Base-by-base conservation (phyloP, 2,797 vertebrate genomes). In the Amniataba percoides region DNA sequence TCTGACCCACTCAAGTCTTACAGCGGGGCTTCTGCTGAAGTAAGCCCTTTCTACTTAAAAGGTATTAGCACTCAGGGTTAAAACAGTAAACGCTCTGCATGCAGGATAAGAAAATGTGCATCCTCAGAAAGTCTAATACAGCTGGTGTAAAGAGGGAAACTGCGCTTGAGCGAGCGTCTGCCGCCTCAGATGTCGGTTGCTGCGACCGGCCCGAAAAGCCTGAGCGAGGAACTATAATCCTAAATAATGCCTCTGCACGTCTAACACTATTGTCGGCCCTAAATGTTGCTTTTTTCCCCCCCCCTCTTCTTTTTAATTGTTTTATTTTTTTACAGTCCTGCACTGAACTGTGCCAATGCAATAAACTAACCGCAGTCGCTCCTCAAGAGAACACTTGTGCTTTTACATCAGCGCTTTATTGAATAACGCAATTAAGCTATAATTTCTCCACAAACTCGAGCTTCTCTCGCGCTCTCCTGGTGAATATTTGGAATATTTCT, bases 31-130 rank as follows among this genome's bases (percentile, higher is more conserved):
- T 87, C 77, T 89, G 93, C 93, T 94, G 87, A 93, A 93, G 89
- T 90, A 90, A 90, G 89, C 87, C 78, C 70, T 94, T 93, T 94
- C 81, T 87, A 86, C 91, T 93, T 88, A 90, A 87, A 89, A 88
- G 84, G 92, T 88, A 91, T 91, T 86, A 91, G 78, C 77, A 86
- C 84, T 88, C 74, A 76, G 80, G 83, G 89, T 93, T 93, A 91
- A 93, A 93, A 92, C 90, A 90, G 81, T 90, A 87, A 91, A 89
- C 18, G 82, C 86, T 87, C 87, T 58, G 87, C 84, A 78, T 85
- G 86, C 85, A 86, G 83, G 82, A 89, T 83, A 87, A 89, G 87
- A 87, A 64, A 90, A 86, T 84, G 76, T 73, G 84, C 81, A 87
- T 92, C 81, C 75, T 89, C 85, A 58, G 74, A 92, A 87, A 81